Base-by-base conservation (phyloP, 2,888 invertebrate genomes). In the Stenodema calcarata region DNA sequence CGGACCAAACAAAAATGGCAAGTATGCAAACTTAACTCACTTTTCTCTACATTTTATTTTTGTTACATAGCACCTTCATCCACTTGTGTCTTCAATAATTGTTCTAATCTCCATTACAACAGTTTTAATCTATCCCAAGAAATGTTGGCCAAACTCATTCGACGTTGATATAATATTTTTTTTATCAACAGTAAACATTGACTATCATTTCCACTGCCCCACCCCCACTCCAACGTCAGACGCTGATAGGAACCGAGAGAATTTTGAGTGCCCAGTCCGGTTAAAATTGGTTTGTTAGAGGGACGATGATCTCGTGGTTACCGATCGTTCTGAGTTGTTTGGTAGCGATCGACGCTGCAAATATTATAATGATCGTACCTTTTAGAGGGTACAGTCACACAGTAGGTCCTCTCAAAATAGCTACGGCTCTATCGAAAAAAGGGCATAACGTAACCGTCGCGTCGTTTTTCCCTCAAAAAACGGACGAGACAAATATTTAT, bases 351-450 rank as follows among this genome's bases (percentile, higher is more conserved):
- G 30, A 54, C 14, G 44, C 42, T 0, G 87, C 87, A 2, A 62
- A 70, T 35, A 94, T 95, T 89, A 91, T 95, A 44, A 94, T 93
- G n/a, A 91, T 95, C 87, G 94, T 95, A 90, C 94, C 94, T 0
- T 94, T 95, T 89, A 92, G 93, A 6, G 94, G 94, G 0, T 94
- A 93, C 89, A 95, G 95, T 87, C 95, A 95, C 90, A 95, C 94
- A 89, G 91, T 93, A 41, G 94, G 94, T 18, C 94, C 94, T 89
- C 92, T 92, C 89, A 93, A 93, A 0, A 92, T 94, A 83, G 90
- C 95, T 73, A 92, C 91, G 62, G 94, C 93, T 89, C 90, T 95
- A 86, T 93, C 93, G 0, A 91, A 90, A 50, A 92, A 93, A 81
- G 95, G 95, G 0, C 95, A 95, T 89, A 92, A 94, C 88, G 91